phyloP scores from a whole-genome alignment of 2,888 invertebrate species.

The Theretra japonica region DNA sequence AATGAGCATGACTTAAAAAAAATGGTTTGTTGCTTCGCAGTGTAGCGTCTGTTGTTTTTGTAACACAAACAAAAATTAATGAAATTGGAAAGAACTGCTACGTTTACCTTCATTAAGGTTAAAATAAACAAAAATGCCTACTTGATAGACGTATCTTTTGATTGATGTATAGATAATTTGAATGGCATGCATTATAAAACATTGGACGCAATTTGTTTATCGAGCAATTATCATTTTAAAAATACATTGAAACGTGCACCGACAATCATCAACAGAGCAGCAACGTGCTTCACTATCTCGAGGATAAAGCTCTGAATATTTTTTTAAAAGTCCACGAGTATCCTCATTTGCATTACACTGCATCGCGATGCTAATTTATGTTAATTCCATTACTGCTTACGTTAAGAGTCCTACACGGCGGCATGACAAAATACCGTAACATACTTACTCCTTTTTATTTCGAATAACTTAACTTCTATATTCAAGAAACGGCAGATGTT shows the following conservation, averaged over 20 bases:
- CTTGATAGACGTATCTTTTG: too few relatives aligned
- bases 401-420: background rate
- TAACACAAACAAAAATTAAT: too few relatives aligned
- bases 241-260: background rate
- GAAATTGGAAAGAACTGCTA: too few relatives aligned
- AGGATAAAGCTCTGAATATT: background rate
- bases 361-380: slow-evolving; percentile 22
- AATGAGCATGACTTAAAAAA: too few relatives aligned
- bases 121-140: too few relatives aligned
- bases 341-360: background rate
- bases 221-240: background rate
- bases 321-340: background rate
- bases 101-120: too few relatives aligned
- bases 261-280: background rate
- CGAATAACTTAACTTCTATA: background rate
- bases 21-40: too few relatives aligned
- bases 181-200: background rate
- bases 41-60: too few relatives aligned
- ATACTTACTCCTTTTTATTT: background rate
- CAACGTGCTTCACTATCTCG: background rate
- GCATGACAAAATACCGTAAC: slow-evolving; percentile 2
- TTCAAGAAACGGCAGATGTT: too few relatives aligned
- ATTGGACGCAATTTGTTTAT: too few relatives aligned
- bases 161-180: background rate
- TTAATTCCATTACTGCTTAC: background rate